phyloP scores from a whole-genome alignment of 1,140 invertebrate species.

The Pseudachorutes palmiensis region DNA sequence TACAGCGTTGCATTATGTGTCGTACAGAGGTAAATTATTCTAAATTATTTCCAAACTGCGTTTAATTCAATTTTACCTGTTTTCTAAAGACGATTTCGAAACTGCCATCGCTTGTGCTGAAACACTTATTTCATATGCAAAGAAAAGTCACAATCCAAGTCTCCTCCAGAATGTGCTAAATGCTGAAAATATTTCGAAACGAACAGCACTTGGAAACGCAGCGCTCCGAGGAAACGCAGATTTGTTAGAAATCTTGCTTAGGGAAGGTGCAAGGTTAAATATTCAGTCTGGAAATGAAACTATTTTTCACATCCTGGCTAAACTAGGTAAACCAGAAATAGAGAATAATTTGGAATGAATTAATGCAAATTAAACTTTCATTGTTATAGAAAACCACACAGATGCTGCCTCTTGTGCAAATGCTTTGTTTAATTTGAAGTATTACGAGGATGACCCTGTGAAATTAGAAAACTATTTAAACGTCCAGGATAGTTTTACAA shows the following conservation, averaged over 20 bases:
- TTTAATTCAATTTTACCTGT: neutral
- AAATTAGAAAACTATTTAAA: neutral
- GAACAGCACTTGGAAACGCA: neutral
- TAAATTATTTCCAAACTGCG: neutral
- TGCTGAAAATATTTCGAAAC: neutral
- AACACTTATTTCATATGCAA: neutral
- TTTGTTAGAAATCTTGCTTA: neutral
- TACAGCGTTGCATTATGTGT: neutral
- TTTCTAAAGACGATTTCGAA: slow-evolving; percentile 9
- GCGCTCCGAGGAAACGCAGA: neutral
- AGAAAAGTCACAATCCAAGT: neutral
- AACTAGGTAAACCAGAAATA: neutral
- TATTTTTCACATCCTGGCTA: neutral
- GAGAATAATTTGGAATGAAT: neutral
- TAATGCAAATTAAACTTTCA: neutral
- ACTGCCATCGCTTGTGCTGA: neutral
- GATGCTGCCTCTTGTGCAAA: neutral
- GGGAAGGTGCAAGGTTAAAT: neutral
- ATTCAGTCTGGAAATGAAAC: neutral
- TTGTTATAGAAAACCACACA: neutral
- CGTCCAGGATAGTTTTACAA: neutral
- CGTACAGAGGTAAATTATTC: neutral
- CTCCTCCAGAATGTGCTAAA: neutral
- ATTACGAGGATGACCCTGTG: neutral
- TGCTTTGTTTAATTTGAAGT: neutral